These are phyloP conservation scores for Zhuqinia jingwanae DNA, from an alignment of 2,888 invertebrate genomes.

Conservation along the genomic window DNA sequence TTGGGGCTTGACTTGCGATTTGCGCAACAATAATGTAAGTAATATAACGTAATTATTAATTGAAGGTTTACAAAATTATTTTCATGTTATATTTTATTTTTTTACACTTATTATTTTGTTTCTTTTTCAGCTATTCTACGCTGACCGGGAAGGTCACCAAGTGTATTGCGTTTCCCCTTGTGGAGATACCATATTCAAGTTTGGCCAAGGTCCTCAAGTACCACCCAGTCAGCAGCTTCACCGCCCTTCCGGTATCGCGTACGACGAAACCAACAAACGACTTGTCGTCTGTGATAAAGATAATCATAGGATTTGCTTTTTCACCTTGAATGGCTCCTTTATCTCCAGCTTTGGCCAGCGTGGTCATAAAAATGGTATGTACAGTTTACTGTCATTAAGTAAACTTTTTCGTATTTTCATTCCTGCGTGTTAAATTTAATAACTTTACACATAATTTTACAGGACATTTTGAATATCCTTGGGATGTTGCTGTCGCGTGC, in stretches of 20 bases:
- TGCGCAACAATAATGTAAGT: conserved; percentile 51
- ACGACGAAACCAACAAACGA: conserved; percentile 46
- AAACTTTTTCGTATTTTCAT: no score
- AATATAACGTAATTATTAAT: background rate
- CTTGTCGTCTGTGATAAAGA: conserved; percentile 67
- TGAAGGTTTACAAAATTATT: no score
- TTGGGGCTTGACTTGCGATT: conserved; percentile 59
- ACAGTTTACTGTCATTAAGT: background rate
- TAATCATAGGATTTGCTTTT: conserved; percentile 63
- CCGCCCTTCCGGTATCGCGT: conserved; percentile 66
- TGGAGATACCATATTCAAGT: conserved; percentile 25
- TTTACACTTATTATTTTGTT: background rate
- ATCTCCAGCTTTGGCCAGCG: conserved; percentile 55
- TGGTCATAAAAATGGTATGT: conserved; percentile 58
- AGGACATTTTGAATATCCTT: conserved; percentile 75
- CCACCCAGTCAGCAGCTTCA: background rate
- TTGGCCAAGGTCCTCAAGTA: background rate
- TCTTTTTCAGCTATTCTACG: conserved; percentile 44
- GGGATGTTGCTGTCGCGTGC: conserved; percentile 74
- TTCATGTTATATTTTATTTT: background rate
- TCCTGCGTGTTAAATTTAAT: background rate
- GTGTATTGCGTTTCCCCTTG: conserved; percentile 19
- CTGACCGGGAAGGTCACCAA: conserved; percentile 58
- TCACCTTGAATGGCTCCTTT: conserved; percentile 53
- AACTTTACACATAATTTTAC: background rate